Evolutionary conservation across 2,888 invertebrate species (phyloP).

Genomic region (Drosophila kuntzei): DNA sequence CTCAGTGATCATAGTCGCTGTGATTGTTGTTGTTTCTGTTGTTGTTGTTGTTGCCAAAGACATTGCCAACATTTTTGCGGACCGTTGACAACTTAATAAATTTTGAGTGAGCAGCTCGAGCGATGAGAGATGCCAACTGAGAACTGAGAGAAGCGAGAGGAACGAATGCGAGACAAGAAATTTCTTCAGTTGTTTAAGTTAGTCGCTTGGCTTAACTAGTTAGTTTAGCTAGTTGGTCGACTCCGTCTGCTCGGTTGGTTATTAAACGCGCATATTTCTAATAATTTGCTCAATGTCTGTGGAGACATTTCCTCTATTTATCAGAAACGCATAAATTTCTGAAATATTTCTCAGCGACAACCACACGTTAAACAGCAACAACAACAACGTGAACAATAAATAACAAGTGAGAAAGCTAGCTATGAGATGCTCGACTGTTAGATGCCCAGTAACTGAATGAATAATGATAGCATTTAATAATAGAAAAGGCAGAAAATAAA

Average conservation of each 20-base stretch:
- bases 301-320: slow-evolving; percentile 76
- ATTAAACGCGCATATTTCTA: slow-evolving; percentile 79
- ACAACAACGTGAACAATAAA: slow-evolving; percentile 38
- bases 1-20: slow-evolving; percentile 6
- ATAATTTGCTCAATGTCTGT: slow-evolving; percentile 69
- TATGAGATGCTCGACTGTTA: background rate
- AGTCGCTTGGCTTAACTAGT: slow-evolving; percentile 43
- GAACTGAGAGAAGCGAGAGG: slow-evolving; percentile 8
- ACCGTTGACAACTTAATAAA: slow-evolving; percentile 79
- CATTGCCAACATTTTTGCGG: slow-evolving; percentile 75
- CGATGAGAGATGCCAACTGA: slow-evolving; percentile 15
- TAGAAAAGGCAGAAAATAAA: too few species aligned
- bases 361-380: slow-evolving; percentile 30
- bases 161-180: slow-evolving; percentile 23
- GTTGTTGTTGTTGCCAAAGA: slow-evolving; percentile 31
- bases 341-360: slow-evolving; percentile 67
- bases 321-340: slow-evolving; percentile 79
- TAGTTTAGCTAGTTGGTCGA: slow-evolving; percentile 36
- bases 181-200: slow-evolving; percentile 43
- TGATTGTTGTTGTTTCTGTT: slow-evolving; percentile 8
- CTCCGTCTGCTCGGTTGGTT: slow-evolving; percentile 50
- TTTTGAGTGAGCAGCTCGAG: slow-evolving; percentile 63
- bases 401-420: slow-evolving; percentile 1
- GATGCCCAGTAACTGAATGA: background rate
- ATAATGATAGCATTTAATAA: background rate